Base-by-base conservation (phyloP, 2,113 vertebrate species). In the Phalacrocorax pelagicus region DNA sequence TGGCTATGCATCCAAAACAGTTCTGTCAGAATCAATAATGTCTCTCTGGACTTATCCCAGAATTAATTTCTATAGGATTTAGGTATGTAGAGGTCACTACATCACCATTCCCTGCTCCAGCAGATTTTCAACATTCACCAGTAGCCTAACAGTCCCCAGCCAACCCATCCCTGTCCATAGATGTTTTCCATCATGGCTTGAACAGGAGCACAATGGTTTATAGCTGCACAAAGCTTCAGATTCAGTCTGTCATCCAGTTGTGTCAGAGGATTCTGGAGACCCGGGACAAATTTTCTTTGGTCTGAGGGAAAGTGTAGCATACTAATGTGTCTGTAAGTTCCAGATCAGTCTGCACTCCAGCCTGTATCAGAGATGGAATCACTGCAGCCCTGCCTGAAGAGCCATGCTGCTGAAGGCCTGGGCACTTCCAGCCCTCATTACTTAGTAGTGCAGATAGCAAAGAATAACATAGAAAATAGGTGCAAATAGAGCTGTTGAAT, bases 161-260 rank as follows among this genome's bases (percentile, higher is more conserved):
- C 38, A 80, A 13, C 11, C 6, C 0, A 0, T 21, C 5, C 2
- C n/a, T 83, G 5, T 23, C 26, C 0, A 1, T 9, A 27, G 11
- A 15, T 5, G 10, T 22, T 58, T 15, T 66, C 34, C 2, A 3
- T 20, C 32, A 27, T 5, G 32, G 6, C 23, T 86, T 47, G 21
- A 51, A 11, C 8, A 59, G 22, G 11, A 92, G 4, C 5, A 65
- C 13, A 81, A 20, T 4, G 58, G 14, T 26, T 26, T 52, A 36
- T 18, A 54, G 12, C 13, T 83, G 10, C 26, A 59, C 10, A 51
- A 78, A 44, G 15, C 10, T n/a, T 47, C 54, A 67, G 15, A 51
- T 73, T 88, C 21, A 70, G 20, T 66, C 13, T 85, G n/a, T 26
- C 10, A 59, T 6, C 7, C 38, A 29, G 3, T 7, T 6, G 12